A percentile compares a stretch with the other conserved stretches of the same genome.
Evolutionary conservation across 2,888 invertebrate species (phyloP).

Genomic region (Drosophila siamana): DNA sequence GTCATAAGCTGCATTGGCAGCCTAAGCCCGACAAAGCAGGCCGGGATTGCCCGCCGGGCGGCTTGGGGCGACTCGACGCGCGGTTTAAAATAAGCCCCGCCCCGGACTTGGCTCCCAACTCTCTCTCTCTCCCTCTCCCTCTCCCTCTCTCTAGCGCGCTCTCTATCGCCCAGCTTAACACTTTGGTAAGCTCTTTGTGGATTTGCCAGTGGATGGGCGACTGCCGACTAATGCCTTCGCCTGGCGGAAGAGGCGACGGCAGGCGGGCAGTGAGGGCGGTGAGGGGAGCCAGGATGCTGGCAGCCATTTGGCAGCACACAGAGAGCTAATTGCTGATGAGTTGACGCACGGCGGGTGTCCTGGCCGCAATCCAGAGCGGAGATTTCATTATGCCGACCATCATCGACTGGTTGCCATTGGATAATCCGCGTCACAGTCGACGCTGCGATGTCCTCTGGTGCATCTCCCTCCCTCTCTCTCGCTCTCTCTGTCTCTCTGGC

Average conservation of each 20-base stretch:
- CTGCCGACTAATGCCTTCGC: slow-evolving; percentile 11
- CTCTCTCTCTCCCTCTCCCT: not conserved
- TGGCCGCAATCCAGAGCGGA: slow-evolving; percentile 34
- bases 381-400: slow-evolving; percentile 41
- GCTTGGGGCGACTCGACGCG: not conserved
- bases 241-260: not conserved
- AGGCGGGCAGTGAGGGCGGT: not conserved
- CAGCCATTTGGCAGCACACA: slow-evolving; percentile 38
- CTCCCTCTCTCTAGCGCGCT: no score
- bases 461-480: slow-evolving; percentile 28
- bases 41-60: slow-evolving; percentile 15
- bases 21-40: slow-evolving; percentile 36
- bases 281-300: slow-evolving; percentile 8
- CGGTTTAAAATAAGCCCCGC: slow-evolving; percentile 44
- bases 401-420: slow-evolving; percentile 69
- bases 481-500: not conserved
- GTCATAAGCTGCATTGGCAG: slow-evolving; percentile 55
- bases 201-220: slow-evolving; percentile 42
- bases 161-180: slow-evolving; percentile 53
- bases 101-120: slow-evolving; percentile 1
- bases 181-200: slow-evolving; percentile 77
- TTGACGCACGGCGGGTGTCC: slow-evolving; percentile 39
- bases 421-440: slow-evolving; percentile 60
- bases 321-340: slow-evolving; percentile 51
- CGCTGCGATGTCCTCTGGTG: slow-evolving; percentile 9